phyloP scores from a whole-genome alignment of 1,140 invertebrate species.

The Zaprionus inermis region DNA sequence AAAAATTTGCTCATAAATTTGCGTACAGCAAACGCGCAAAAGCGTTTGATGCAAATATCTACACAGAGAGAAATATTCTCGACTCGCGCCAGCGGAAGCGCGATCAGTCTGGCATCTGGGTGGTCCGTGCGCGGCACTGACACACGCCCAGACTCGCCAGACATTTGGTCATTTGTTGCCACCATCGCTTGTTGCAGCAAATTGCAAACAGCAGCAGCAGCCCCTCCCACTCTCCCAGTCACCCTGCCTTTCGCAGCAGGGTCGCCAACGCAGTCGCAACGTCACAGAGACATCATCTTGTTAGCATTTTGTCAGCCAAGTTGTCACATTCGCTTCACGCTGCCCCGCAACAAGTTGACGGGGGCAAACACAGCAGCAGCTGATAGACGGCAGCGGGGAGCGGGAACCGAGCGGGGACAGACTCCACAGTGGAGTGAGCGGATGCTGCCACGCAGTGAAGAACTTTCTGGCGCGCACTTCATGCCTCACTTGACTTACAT shows the following conservation, averaged over 20 bases:
- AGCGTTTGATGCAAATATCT: conserved; percentile 56
- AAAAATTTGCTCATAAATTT: conserved; percentile 51
- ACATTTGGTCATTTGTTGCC: conserved; percentile 80
- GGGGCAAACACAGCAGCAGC: background rate
- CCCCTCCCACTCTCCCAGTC: background rate
- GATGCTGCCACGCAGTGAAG: background rate
- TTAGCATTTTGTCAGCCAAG: conserved; percentile 82
- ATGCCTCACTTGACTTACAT: conserved; percentile 80
- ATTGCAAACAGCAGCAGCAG: conserved; percentile 36
- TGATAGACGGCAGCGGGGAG: background rate
- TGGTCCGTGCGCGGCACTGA: conserved; percentile 63
- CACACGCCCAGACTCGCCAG: conserved; percentile 50
- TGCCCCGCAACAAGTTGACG: conserved; percentile 71
- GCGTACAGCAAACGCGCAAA: conserved; percentile 16
- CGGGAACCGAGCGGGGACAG: no score
- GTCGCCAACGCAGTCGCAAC: conserved; percentile 47
- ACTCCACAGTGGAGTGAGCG: background rate
- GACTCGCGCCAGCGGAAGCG: background rate
- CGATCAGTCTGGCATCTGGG: conserved; percentile 27
- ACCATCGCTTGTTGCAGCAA: conserved; percentile 67
- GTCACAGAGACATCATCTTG: conserved; percentile 73
- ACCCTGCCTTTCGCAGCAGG: background rate
- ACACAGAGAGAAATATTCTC: conserved; percentile 1
- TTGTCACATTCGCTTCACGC: conserved; percentile 69
- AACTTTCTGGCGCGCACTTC: conserved; percentile 55